Evolutionary conservation across 1,140 invertebrate genomes (phyloP).

Genomic region (Atta texana): DNA sequence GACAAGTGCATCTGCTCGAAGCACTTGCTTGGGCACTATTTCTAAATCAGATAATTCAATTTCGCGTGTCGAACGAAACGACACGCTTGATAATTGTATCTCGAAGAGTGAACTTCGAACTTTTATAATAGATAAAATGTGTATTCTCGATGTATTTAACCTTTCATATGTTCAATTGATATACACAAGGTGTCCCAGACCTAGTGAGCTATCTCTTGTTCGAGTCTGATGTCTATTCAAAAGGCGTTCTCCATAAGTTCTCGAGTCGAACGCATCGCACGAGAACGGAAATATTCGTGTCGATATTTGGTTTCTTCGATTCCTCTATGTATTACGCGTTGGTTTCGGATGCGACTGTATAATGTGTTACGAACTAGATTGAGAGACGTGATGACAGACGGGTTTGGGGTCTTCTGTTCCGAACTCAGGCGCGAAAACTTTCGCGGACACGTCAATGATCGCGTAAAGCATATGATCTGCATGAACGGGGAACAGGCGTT

Average conservation of each 20-base stretch:
- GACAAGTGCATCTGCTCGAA: neutral
- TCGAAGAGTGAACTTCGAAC: slow-evolving; percentile 11
- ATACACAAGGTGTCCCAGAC: neutral
- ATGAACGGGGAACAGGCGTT: neutral
- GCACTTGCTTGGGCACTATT: neutral
- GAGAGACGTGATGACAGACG: neutral
- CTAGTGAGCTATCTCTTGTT: neutral
- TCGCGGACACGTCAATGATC: slow-evolving; percentile 6
- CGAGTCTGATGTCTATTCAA: neutral
- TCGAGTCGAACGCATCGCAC: neutral
- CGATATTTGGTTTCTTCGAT: slow-evolving; percentile 11
- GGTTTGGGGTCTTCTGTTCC: neutral
- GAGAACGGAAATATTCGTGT: neutral
- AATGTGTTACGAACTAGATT: neutral
- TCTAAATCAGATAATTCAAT: slow-evolving; percentile 32
- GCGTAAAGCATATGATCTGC: neutral
- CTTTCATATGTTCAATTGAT: slow-evolving; percentile 3
- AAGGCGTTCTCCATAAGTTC: neutral
- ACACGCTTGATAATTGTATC: neutral
- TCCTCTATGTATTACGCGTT: neutral
- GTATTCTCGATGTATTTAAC: neutral
- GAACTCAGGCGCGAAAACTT: slow-evolving; percentile 1
- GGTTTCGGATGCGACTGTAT: neutral
- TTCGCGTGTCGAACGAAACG: neutral
- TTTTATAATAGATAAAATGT: slow-evolving; percentile 20